phyloP scores from a whole-genome alignment of 53 echinoderm and acorn worm genomes.

The Echinarachnius parma region DNA sequence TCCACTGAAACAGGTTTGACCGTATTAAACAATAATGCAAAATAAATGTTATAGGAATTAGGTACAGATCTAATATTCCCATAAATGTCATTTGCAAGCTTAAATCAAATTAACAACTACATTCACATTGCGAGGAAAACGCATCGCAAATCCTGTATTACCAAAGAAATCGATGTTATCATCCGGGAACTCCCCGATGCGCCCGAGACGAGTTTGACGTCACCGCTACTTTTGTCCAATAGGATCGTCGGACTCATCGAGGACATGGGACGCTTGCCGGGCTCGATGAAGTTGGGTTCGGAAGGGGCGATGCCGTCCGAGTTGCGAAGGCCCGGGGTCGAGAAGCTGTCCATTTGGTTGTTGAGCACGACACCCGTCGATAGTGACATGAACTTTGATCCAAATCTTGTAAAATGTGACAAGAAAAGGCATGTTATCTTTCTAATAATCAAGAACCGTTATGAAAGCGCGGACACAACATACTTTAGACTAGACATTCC shows the following conservation, averaged over 20 bases:
- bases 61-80: too few species aligned
- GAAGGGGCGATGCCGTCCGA: constrained; percentile 60
- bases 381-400: constrained; percentile 44
- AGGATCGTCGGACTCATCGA: constrained; percentile 58
- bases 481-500: too few species aligned
- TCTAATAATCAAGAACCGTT: too few species aligned
- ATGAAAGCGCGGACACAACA: too few species aligned
- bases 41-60: too few species aligned
- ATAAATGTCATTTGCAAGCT: too few species aligned
- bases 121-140: too few species aligned
- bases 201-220: constrained; percentile 37
- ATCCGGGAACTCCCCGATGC: constrained; percentile 56
- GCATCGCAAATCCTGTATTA: too few species aligned
- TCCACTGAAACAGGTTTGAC: too few species aligned
- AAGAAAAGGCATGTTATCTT: neutral
- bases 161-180: constrained; percentile 57
- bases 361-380: constrained; percentile 48
- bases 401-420: constrained; percentile 24
- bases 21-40: too few species aligned
- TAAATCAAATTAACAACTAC: too few species aligned
- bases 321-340: constrained; percentile 45
- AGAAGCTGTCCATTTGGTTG: constrained; percentile 65
- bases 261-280: constrained; percentile 57
- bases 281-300: constrained; percentile 45
- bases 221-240: constrained; percentile 26